Evolutionary conservation across 2,888 invertebrate species (phyloP).

Genomic region (Andrena dorsata): DNA sequence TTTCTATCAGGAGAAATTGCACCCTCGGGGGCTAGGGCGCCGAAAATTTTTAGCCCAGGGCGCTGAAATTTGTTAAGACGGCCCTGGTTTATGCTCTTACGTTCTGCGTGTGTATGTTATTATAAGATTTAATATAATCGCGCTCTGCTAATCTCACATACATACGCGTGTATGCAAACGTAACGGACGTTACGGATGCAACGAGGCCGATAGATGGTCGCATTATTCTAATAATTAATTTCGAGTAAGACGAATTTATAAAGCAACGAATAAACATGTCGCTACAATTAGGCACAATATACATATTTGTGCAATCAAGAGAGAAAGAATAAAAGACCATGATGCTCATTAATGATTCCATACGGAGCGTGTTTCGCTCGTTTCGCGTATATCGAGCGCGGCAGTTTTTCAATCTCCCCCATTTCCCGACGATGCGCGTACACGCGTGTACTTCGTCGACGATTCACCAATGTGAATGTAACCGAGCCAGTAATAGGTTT

Average conservation of each 20-base stretch:
- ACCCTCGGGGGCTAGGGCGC: no score
- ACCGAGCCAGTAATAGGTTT: neutral
- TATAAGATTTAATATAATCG: neutral
- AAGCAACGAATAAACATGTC: constrained; percentile 3
- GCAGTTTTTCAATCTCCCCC: neutral
- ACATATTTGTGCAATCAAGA: neutral
- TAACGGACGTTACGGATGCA: constrained; percentile 21
- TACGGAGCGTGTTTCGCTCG: neutral
- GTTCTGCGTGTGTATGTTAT: neutral
- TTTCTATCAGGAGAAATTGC: no score
- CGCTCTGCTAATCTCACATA: neutral
- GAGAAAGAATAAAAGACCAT: neutral
- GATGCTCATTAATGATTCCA: constrained; percentile 9
- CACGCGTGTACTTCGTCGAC: neutral
- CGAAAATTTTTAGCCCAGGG: no score
- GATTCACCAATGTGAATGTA: neutral
- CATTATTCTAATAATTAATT: neutral
- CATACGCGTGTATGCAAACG: neutral
- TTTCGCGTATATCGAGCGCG: neutral
- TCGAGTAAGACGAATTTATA: neutral
- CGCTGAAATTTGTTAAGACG: no score
- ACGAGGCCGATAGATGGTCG: constrained; percentile 33
- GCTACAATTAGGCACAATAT: constrained; percentile 19
- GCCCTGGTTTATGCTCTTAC: neutral
- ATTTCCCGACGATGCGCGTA: neutral